Percentiles rank a stretch among this genome's conserved stretches.
These are phyloP conservation scores for Dynastes hyllus DNA, from an alignment of 2,888 invertebrate genomes.

Conservation along the genomic window DNA sequence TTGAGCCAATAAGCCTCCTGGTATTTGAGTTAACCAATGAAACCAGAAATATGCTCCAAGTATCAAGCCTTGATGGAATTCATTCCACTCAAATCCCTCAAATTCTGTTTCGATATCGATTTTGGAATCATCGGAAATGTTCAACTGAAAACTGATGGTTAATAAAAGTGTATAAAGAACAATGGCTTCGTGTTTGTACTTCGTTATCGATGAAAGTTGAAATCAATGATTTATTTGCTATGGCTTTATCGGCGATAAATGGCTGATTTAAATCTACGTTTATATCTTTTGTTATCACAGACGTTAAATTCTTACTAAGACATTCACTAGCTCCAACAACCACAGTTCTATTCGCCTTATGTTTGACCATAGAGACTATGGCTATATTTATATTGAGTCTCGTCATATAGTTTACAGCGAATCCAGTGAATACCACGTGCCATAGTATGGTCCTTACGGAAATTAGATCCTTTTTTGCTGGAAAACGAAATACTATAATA, in stretches of 20 bases:
- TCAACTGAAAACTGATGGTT: neutral
- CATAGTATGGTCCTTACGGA: constrained; percentile 73
- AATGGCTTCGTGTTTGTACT: neutral
- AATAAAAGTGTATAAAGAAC: neutral
- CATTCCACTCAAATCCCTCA: constrained; percentile 75
- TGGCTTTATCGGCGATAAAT: neutral
- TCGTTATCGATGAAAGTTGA: neutral
- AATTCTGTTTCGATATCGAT: constrained; percentile 10
- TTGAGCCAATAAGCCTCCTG: constrained; percentile 81
- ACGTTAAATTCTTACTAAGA: constrained; percentile 10
- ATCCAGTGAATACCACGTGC: constrained; percentile 78
- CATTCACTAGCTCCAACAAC: constrained; percentile 38
- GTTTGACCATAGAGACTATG: constrained; percentile 78
- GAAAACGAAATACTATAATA: constrained; percentile 19
- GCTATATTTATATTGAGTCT: constrained; percentile 80
- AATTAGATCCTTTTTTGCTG: constrained; percentile 61
- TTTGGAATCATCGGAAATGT: neutral
- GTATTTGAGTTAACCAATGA: constrained; percentile 82
- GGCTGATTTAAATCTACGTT: constrained; percentile 6
- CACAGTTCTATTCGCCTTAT: constrained; percentile 56
- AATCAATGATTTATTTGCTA: neutral
- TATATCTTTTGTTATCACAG: constrained; percentile 19
- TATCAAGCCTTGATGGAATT: constrained; percentile 77
- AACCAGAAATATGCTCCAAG: constrained; percentile 83
- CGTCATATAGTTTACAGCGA: constrained; percentile 81